Base-by-base conservation (phyloP, 2,113 vertebrate species). In the Myanophis thanlyinensis region DNA sequence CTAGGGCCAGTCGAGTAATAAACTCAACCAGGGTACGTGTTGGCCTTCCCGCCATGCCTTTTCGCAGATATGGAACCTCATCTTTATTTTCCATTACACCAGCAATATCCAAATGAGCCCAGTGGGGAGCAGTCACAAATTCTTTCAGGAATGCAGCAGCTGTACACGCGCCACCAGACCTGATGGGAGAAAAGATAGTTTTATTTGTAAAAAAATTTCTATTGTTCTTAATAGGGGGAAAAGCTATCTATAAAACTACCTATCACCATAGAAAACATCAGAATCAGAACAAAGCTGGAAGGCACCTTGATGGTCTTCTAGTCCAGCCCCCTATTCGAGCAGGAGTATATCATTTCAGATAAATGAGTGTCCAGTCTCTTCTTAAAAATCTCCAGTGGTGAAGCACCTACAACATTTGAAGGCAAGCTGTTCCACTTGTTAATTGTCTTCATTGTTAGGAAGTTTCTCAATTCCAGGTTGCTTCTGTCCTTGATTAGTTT, bases 41-140 rank as follows among this genome's bases (percentile, higher is more conserved):
- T 5, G 99, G 99, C 67, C 99, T 97, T 73, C 99, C 99, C 0
- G 98, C 98, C 99, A 99, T 99, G 95, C 99, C 99, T 91, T 99
- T 99, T 5, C 98, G 96, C 59, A 99, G 98, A 89, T 99, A 99
- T 0, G 99, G 98, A 85, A 99, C 93, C 94, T 99, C 99, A 2
- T 99, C 99, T 93, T 99, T 99, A 95, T 99, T 99, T 0, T 97
- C 97, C 99, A 99, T 99, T 93, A 99, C 99, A 3, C 99, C 99
- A 9, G 99, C 99, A 9, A 99, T 99, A 95, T 99, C 99, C 91
- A 99, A 96, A 91, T 99, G 99, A 40, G 99, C 99, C 99, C 99
- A 99, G 87, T 98, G 98, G 52, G 98, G 91, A 8, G 97, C 97
- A 0, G 98, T 98, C 94, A 99, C 99, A 92, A 99, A 99, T 93